Percentiles rank a stretch among this genome's conserved stretches.
Conservation (phyloP, 2,888 invertebrate species). For the Drosophila monieri region DNA sequence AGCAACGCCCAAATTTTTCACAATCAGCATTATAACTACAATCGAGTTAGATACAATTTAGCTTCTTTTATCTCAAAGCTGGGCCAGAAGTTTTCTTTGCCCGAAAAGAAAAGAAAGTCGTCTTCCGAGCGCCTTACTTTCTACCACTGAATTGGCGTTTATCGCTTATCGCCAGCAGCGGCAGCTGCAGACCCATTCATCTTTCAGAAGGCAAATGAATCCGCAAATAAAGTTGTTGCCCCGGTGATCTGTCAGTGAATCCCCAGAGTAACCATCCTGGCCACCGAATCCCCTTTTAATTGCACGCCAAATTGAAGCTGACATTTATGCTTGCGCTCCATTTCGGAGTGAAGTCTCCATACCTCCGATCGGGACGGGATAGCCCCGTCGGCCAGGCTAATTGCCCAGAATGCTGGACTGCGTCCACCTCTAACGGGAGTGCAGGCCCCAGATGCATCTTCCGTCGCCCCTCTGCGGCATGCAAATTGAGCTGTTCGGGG, state of each 20-base stretch:
- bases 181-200: conserved; percentile 61
- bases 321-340: conserved; percentile 79
- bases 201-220: conserved; percentile 73
- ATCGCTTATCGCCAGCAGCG: conserved; percentile 65
- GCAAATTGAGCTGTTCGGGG: conserved; percentile 72
- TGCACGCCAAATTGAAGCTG: conserved; percentile 71
- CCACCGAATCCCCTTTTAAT: conserved; percentile 60
- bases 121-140: conserved; percentile 61
- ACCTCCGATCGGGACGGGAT: background rate
- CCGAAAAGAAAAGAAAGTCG: conserved; percentile 61
- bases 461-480: conserved; percentile 31
- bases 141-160: conserved; percentile 42
- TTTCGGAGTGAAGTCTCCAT: conserved; percentile 47
- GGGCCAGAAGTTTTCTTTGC: conserved; percentile 15
- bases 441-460: conserved; percentile 19
- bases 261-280: conserved; percentile 39
- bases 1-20: conserved; percentile 50
- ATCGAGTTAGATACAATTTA: conserved; percentile 5
- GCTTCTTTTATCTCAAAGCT: background rate
- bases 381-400: conserved; percentile 54
- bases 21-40: conserved; percentile 45
- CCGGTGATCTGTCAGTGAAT: conserved; percentile 60
- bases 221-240: conserved; percentile 67
- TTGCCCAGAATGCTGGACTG: conserved; percentile 63
- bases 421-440: conserved; percentile 57